Evolutionary conservation across 2,797 vertebrate genomes (phyloP).

Genomic region (Taenioides sp.): DNA sequence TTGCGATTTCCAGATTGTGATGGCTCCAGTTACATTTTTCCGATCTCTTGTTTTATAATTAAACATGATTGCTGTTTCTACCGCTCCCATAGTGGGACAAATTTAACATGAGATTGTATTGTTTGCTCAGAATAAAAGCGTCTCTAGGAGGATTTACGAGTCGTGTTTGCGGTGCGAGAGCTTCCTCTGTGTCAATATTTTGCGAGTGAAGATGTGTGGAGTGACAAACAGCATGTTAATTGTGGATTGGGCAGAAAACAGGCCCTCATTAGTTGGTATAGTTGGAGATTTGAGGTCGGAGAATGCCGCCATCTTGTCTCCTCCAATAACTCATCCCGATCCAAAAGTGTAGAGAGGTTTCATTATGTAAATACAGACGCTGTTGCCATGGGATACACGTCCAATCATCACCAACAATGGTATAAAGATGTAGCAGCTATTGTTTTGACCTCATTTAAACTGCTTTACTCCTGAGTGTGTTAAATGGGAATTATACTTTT

Average conservation of each 20-base stretch:
- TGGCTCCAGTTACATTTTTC: neutral
- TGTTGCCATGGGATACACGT: neutral
- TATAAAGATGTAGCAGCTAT: neutral
- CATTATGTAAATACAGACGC: neutral
- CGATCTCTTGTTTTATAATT: neutral
- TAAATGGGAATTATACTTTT: too few relatives aligned
- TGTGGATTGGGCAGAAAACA: conserved; percentile 53
- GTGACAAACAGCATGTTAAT: conserved; percentile 63
- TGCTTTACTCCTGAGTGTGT: neutral
- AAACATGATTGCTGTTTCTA: conserved; percentile 3
- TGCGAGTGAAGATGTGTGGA: conserved; percentile 31
- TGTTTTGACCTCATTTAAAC: neutral
- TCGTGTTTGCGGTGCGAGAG: conserved; percentile 44
- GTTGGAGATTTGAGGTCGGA: conserved; percentile 33
- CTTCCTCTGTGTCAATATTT: conserved; percentile 64
- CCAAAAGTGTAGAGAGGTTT: neutral
- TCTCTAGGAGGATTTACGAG: conserved; percentile 58
- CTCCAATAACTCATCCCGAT: neutral
- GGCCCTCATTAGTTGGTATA: conserved; percentile 57
- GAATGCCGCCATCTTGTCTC: conserved; percentile 60
- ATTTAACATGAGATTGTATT: conserved; percentile 58
- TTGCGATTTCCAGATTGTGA: too few relatives aligned
- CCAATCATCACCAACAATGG: neutral
- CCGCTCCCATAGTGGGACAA: conserved; percentile 52
- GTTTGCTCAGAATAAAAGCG: conserved; percentile 50